Evolutionary conservation across 2,888 invertebrate species (phyloP).

Genomic region (Strigamia maritima): DNA sequence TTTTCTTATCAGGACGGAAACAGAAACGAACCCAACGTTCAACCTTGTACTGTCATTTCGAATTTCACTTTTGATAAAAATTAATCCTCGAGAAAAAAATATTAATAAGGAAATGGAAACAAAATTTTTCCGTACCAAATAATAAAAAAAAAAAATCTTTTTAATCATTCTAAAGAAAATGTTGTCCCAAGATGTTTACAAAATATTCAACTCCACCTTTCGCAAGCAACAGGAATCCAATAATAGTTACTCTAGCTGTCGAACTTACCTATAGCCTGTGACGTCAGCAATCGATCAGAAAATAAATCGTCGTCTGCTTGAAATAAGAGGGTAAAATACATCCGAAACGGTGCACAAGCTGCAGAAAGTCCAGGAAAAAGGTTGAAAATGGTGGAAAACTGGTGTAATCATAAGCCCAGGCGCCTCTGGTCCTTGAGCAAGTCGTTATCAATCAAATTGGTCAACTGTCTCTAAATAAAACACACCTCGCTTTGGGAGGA

Average conservation of each 20-base stretch:
- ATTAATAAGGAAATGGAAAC: too few species aligned
- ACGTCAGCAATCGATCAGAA: slow-evolving; percentile 21
- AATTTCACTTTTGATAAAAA: too few species aligned
- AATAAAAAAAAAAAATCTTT: too few species aligned
- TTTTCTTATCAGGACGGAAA: neutral
- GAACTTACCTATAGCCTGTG: slow-evolving; percentile 3
- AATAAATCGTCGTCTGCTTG: neutral
- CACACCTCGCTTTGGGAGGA: slow-evolving; percentile 33
- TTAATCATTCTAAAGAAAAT: too few species aligned
- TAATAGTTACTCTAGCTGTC: slow-evolving; percentile 4
- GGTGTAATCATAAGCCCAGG: slow-evolving; percentile 27
- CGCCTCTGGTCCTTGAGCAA: slow-evolving; percentile 22
- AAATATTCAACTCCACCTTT: neutral
- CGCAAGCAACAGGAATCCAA: neutral
- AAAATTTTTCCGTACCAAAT: too few species aligned
- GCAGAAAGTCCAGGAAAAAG: neutral
- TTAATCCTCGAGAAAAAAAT: too few species aligned
- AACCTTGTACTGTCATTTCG: too few species aligned
- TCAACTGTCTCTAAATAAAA: slow-evolving; percentile 34
- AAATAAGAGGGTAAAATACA: neutral
- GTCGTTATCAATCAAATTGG: slow-evolving; percentile 36
- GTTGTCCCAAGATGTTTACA: too few species aligned
- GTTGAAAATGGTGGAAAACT: slow-evolving; percentile 1
- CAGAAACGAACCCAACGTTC: neutral
- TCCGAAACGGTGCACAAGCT: neutral